phyloP scores from a whole-genome alignment of 1,140 invertebrate species.

The Ceratina calcarata region DNA sequence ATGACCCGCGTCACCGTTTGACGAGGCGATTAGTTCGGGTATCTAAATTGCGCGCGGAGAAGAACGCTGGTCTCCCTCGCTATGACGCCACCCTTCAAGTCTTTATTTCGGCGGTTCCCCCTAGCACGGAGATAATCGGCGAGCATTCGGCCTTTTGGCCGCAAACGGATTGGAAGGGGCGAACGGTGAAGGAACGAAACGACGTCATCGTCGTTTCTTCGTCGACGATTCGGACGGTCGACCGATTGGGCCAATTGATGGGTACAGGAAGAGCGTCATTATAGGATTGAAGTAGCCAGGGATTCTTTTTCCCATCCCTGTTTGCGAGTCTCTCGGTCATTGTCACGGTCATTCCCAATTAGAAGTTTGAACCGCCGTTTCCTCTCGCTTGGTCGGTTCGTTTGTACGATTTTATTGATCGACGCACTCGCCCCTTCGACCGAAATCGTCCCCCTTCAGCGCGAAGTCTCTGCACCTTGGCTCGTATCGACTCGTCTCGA shows the following conservation, averaged over 20 bases:
- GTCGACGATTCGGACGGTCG: slow-evolving; percentile 2
- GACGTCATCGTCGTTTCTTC: slow-evolving; percentile 35
- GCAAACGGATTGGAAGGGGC: background rate
- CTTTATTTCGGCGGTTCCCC: slow-evolving; percentile 10
- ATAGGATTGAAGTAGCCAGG: slow-evolving; percentile 44
- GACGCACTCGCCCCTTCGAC: slow-evolving; percentile 3
- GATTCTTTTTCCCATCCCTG: background rate
- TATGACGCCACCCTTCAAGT: background rate
- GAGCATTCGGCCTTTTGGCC: slow-evolving; percentile 43
- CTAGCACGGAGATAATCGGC: slow-evolving; percentile 24
- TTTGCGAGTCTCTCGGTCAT: slow-evolving; percentile 44
- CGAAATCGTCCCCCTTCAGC: background rate
- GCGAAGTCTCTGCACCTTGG: slow-evolving; percentile 22
- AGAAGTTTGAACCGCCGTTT: slow-evolving; percentile 59
- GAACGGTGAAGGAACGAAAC: background rate
- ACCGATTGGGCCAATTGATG: slow-evolving; percentile 43
- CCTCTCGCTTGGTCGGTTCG: slow-evolving; percentile 48
- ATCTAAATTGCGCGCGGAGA: slow-evolving; percentile 38
- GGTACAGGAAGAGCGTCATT: slow-evolving; percentile 55
- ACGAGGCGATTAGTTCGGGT: slow-evolving; percentile 48
- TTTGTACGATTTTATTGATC: slow-evolving; percentile 62
- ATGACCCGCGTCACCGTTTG: slow-evolving; percentile 22
- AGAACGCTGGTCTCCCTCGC: background rate
- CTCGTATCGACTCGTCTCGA: slow-evolving; percentile 57
- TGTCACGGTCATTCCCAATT: slow-evolving; percentile 65